phyloP scores from a whole-genome alignment of 2,797 vertebrate species.

The Heteromormyrus szaboi region DNA sequence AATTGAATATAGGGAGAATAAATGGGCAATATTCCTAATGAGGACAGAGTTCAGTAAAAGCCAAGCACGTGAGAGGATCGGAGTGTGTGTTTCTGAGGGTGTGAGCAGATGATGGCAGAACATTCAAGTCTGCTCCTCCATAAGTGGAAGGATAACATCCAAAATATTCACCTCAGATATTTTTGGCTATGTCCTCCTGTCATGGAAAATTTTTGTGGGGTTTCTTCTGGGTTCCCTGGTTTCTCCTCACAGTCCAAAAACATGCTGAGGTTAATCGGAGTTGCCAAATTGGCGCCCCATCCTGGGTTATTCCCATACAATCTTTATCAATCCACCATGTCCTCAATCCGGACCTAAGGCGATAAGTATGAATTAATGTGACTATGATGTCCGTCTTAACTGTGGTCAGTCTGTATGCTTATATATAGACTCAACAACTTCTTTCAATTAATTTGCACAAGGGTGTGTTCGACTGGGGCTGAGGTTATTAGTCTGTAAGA shows the following conservation, averaged over 20 bases:
- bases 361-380: background rate
- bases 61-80: background rate
- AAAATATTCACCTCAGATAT: background rate
- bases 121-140: background rate
- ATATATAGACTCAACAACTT: background rate
- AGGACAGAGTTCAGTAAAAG: background rate
- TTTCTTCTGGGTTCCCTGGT: background rate
- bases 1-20: background rate
- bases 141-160: background rate
- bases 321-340: background rate
- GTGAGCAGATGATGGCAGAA: background rate
- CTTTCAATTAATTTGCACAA: background rate
- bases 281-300: background rate
- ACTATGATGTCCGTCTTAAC: background rate
- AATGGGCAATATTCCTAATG: background rate
- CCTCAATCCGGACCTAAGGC: background rate
- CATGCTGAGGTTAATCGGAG: background rate
- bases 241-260: background rate
- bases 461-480: background rate
- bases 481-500: background rate
- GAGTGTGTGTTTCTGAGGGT: background rate
- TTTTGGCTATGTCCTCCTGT: background rate
- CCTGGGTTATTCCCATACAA: background rate
- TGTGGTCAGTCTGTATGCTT: background rate
- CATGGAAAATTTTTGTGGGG: background rate